Base-by-base conservation (phyloP, 2,113 vertebrate genomes). In the Perca schrenkii region DNA sequence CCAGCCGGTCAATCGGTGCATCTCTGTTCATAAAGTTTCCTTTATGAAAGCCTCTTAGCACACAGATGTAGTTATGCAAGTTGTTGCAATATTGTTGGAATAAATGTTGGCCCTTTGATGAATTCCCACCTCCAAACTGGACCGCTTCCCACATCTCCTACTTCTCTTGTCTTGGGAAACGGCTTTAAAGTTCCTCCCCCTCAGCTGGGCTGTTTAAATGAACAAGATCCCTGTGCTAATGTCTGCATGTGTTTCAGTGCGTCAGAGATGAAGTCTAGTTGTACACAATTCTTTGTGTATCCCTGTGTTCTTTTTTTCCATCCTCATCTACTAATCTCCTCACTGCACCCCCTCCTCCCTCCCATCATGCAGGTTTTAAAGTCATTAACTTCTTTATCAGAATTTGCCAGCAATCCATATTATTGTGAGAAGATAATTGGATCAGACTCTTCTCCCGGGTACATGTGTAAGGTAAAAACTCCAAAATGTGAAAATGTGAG, bases 341-440 rank as follows among this genome's bases (percentile, higher is more conserved):
- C 13, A 0, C 77, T 36, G 77, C 83, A 14, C 16, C 28, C 63
- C 21, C 1, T 34, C 13, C 79, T 64, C 21, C 17, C 14, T 77
- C 52, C 63, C 49, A 65, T 78, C 58, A 25, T 22, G 75, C 72
- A n/a, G 74, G 10, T 80, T 90, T 86, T 84, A 79, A 76, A 89
- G 79, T 90, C 69, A 86, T 87, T 89, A 82, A 75, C 76, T 68
- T 75, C 74, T 81, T 78, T 67, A 86, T 83, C 79, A 76, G 70
- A 80, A 69, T 77, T 79, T 89, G 67, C 64, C 81, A 66, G 87
- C 65, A 85, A 77, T 63, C 66, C 0, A 6, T 63, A 56, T 83
- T 88, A 64, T 82, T 88, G 60, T 76, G 77, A 80, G 68, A 43
- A 74, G 84, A 80, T 85, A 87, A 89, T 84, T 82, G 77, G 82